Conservation (phyloP, 2,113 vertebrate species). For the Xiphorhynchus elegans region DNA sequence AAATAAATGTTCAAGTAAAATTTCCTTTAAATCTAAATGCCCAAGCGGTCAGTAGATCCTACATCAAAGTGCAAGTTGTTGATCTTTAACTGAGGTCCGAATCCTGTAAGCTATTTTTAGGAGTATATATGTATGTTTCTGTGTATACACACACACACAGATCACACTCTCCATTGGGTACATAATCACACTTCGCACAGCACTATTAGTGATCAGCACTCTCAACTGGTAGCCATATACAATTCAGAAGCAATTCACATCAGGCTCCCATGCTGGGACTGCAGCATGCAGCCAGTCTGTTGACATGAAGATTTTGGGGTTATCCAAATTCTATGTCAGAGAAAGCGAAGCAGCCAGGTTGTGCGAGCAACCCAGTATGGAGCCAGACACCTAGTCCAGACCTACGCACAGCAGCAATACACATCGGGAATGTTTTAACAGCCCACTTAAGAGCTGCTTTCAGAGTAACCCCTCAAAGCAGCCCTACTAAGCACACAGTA, state of each 20-base stretch:
- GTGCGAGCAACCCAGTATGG: fast-evolving
- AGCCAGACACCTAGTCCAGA: neutral
- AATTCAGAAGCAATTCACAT: neutral
- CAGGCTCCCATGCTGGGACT: neutral
- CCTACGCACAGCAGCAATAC: neutral
- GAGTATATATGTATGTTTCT: neutral
- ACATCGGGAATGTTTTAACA: neutral
- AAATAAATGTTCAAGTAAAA: neutral
- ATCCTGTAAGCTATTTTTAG: neutral
- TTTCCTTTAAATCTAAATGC: neutral
- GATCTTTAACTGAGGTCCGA: neutral
- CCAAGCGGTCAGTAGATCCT: neutral
- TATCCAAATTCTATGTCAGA: neutral
- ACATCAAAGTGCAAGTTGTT: neutral
- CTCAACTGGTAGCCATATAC: neutral
- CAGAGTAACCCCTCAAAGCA: neutral
- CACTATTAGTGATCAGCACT: neutral
- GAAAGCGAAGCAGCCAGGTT: neutral
- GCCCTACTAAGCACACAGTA: neutral
- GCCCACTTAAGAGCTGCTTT: neutral
- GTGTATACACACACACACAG: neutral
- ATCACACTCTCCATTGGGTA: neutral
- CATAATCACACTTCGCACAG: neutral
- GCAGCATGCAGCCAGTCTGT: neutral
- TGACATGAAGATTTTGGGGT: neutral